Conservation (phyloP, 2,113 vertebrate species). For the Leptocoma aspasia region DNA sequence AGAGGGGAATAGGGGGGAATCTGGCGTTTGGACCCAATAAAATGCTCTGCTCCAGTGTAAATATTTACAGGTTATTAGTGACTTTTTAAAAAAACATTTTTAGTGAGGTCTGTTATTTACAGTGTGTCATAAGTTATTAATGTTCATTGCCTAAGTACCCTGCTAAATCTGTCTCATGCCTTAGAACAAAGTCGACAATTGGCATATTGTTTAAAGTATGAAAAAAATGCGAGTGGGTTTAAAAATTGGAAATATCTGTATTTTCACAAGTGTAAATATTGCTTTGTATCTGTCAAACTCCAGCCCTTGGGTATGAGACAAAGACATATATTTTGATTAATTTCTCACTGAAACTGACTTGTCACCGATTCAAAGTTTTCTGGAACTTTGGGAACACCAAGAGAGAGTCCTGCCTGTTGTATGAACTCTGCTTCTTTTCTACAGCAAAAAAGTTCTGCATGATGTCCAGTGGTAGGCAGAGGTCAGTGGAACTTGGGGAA, state of each 20-base stretch:
- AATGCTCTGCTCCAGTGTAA: conserved; percentile 65
- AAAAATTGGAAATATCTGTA: conserved; percentile 56
- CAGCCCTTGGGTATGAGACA: background rate
- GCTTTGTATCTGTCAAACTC: conserved; percentile 33
- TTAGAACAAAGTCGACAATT: conserved; percentile 77
- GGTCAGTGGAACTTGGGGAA: conserved; percentile 64
- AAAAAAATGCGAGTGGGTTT: conserved; percentile 71
- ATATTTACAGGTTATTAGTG: conserved; percentile 78
- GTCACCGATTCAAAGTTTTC: background rate
- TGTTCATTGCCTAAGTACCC: conserved; percentile 71
- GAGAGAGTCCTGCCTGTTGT: background rate
- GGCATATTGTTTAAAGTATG: conserved; percentile 74
- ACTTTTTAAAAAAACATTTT: conserved; percentile 74
- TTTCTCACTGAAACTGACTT: background rate
- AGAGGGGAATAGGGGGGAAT: conserved; percentile 31
- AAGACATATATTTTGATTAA: background rate
- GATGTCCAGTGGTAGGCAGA: conserved; percentile 86
- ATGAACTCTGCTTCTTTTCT: background rate
- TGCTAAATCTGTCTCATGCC: conserved; percentile 69
- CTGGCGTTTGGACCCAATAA: conserved; percentile 64
- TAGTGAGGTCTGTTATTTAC: conserved; percentile 74
- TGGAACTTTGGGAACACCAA: background rate
- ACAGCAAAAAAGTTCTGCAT: conserved; percentile 38
- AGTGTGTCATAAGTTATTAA: conserved; percentile 77
- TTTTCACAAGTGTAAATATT: conserved; percentile 38